Evolutionary conservation across 53 echinoderm and acorn worm genomes (phyloP).

Genomic region (Zoroaster sp.): DNA sequence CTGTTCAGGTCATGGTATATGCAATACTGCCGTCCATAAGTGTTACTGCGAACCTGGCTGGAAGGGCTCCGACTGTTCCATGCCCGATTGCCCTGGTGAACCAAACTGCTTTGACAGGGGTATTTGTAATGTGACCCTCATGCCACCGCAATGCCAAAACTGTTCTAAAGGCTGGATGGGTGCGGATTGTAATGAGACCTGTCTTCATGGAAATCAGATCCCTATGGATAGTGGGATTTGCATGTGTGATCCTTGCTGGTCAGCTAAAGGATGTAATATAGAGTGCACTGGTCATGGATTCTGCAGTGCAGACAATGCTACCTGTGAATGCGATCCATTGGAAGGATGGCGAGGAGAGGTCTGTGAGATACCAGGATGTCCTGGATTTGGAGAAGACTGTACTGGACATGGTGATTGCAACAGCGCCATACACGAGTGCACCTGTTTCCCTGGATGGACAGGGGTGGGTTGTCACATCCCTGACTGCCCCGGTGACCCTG

Average conservation of each 20-base stretch:
- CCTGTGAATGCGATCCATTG: slow-evolving; percentile 77
- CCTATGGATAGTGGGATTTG: slow-evolving; percentile 74
- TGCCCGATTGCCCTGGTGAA: slow-evolving; percentile 85
- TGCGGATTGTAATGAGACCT: slow-evolving; percentile 76
- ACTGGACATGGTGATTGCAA: slow-evolving; percentile 95
- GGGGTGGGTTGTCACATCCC: slow-evolving; percentile 80
- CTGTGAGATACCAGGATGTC: slow-evolving; percentile 90
- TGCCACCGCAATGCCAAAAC: slow-evolving; percentile 76
- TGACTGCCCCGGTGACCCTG: slow-evolving; percentile 92
- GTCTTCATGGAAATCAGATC: slow-evolving; percentile 75
- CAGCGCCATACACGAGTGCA: slow-evolving; percentile 88
- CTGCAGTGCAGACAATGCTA: slow-evolving; percentile 48
- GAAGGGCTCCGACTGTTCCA: slow-evolving; percentile 67
- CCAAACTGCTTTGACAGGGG: slow-evolving; percentile 85
- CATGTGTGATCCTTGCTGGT: slow-evolving; percentile 91
- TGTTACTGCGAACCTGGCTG: slow-evolving; percentile 94
- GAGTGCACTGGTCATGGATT: slow-evolving; percentile 75
- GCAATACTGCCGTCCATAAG: slow-evolving; percentile 79
- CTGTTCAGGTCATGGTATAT: slow-evolving; percentile 90
- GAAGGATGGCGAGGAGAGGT: slow-evolving; percentile 81
- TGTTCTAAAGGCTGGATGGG: slow-evolving; percentile 86
- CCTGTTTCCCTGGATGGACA: slow-evolving; percentile 84
- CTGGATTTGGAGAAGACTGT: slow-evolving; percentile 80
- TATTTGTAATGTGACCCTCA: slow-evolving; percentile 53
- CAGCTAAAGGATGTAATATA: slow-evolving; percentile 78